Evolutionary conservation across 2,113 vertebrate genomes (phyloP), one percentile per base, ranked within the genome.

Genomic region (Cervus canadensis): DNA sequence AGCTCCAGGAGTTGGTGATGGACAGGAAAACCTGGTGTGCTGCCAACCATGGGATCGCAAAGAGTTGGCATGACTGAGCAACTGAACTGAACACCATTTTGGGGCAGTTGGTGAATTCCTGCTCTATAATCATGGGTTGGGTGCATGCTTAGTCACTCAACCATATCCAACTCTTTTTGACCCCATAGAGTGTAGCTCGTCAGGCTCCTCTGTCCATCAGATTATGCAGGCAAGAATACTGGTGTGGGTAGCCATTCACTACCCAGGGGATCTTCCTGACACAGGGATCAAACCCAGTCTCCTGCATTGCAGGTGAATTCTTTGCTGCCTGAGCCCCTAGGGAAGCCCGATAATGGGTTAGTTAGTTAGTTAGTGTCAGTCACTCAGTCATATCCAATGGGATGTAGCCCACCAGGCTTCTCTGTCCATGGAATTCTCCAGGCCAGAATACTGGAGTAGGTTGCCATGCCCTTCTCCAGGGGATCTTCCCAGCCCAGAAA

Each of bases 1-100:
- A 71, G 10, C 10, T 71, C 67, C 0, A 0, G n/a, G n/a, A 12
- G n/a, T 23, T 6, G 5, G 17, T 71, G n/a, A 1, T 40, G 67
- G n/a, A 71, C 67, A 71, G n/a, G 19, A 40, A 71, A 71, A 40
- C 21, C 67, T 36, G n/a, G 19, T 23, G n/a, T 71, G n/a, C 67
- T 40, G 67, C 19, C 9, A 21, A 23, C 67, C n/a, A 40, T 40
- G n/a, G 19, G 67, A 4, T 40, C 0, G 4, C 21, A 71, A 40
- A 71, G 67, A 71, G 67, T 11, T 71, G n/a, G 64, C 64, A 71
- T 1, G 1, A 36, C n/a, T 36, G 33, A 71, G n/a, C 0, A 4
- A 71, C 64, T 62, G 60, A 62, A n/a, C 33, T 67, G 33, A 26
- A 23, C 26, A 21, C 7, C 26, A 4, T 89, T 92, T 84, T 14